These are phyloP conservation scores for Stylophora pistillata DNA, from an alignment of 64 coral and sea anemone genomes.

Conservation along the genomic window DNA sequence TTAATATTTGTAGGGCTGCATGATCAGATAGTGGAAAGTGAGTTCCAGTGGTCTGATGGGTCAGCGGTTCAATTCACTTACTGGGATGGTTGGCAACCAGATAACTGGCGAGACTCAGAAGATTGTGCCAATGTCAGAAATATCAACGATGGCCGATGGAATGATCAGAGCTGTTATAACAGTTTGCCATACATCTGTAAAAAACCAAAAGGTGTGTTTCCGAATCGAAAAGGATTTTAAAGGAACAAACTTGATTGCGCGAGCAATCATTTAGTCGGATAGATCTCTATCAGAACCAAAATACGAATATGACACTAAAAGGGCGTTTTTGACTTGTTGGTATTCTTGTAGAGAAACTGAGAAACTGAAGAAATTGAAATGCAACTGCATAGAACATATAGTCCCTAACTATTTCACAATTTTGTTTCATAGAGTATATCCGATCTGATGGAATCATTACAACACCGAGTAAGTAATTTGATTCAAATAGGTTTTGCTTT, in stretches of 20 bases:
- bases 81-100: constrained; percentile 75
- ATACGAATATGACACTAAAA: no score
- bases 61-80: constrained; percentile 64
- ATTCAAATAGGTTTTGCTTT: neutral
- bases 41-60: constrained; percentile 78
- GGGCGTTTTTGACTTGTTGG: no score
- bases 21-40: constrained; percentile 74
- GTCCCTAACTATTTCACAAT: neutral
- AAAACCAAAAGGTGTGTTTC: constrained; percentile 66
- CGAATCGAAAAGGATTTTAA: no score
- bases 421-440: constrained; percentile 50
- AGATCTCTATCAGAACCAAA: no score
- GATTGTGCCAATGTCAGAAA: constrained; percentile 62
- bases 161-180: constrained; percentile 56
- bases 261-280: no score
- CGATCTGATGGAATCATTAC: neutral
- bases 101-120: constrained; percentile 69
- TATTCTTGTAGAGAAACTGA: no score
- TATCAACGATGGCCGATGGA: constrained; percentile 63
- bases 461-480: constrained; percentile 13
- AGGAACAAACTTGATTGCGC: no score
- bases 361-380: no score
- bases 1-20: constrained; percentile 54
- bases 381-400: neutral
- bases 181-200: constrained; percentile 78